Percentiles rank a stretch among this genome's conserved stretches.
Conservation (phyloP, 2,888 invertebrate genomes). For the Pimpla rufipes region DNA sequence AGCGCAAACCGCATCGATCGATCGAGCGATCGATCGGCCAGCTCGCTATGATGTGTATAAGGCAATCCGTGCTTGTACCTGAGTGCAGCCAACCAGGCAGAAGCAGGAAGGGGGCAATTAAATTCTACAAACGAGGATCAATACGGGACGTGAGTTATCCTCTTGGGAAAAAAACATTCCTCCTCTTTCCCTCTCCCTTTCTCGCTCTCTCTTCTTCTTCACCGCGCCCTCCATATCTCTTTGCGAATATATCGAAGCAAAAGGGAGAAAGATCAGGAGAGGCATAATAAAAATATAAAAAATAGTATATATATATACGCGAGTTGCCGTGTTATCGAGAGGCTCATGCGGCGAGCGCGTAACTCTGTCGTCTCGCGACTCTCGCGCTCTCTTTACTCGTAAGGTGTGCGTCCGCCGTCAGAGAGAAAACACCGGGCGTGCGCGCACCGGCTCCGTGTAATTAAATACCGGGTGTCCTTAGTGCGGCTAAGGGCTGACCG, state of each 20-base stretch:
- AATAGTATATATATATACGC: neutral
- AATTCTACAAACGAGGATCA: slow-evolving; percentile 69
- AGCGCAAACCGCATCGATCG: slow-evolving; percentile 50
- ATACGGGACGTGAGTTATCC: slow-evolving; percentile 50
- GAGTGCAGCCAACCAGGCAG: slow-evolving; percentile 2
- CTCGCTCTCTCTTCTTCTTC: slow-evolving; percentile 23
- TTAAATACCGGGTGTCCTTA: slow-evolving; percentile 72
- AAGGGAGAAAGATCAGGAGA: slow-evolving; percentile 2
- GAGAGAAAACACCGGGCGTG: slow-evolving; percentile 34
- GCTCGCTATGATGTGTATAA: slow-evolving; percentile 59
- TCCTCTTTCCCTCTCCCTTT: slow-evolving; percentile 8
- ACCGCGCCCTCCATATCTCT: slow-evolving; percentile 26
- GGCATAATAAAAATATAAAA: neutral
- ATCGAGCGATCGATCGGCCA: slow-evolving; percentile 54
- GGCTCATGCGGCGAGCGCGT: slow-evolving; percentile 19
- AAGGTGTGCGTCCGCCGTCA: neutral
- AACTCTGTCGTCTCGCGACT: slow-evolving; percentile 27
- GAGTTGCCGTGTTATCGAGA: slow-evolving; percentile 17
- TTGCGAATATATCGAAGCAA: neutral
- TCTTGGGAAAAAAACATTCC: slow-evolving; percentile 32
- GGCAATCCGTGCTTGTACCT: slow-evolving; percentile 55
- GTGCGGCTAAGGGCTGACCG: slow-evolving; percentile 69
- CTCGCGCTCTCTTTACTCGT: neutral
- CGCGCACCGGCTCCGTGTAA: slow-evolving; percentile 61
- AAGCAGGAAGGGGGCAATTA: slow-evolving; percentile 67